Evolutionary conservation across 64 coral and sea anemone genomes (phyloP), one percentile per base, ranked within the genome.

Genomic region (Trachythela sp.): DNA sequence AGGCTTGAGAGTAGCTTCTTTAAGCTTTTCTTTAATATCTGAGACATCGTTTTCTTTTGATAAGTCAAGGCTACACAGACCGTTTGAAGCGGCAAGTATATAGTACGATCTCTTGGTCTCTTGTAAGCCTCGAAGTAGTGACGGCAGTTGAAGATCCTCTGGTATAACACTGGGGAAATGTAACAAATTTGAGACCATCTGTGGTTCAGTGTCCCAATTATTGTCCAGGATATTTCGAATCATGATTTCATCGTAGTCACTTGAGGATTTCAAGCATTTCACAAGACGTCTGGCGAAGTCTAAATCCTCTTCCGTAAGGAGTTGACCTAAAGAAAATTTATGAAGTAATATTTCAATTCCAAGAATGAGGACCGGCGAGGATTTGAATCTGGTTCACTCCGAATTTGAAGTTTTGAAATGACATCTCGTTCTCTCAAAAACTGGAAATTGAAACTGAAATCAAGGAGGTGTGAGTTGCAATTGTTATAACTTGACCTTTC

Each of bases 141-240:
- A 94, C 86, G 88, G 88, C 34, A 93, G 29, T 31, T 93, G 87
- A 49, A 93, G 54, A 18, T 99, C 96, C 86, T 86, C 83, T 8
- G 93, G 89, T 48, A 99, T 93, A 48, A 99, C 77, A 31, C 86
- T 94, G 20, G 96, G 96, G 76, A 94, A 94, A 58, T 99, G 96
- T 26, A 99, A 83, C 22, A 99, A 89, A 87, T 99, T 99, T 5
- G 96, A 99, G 10, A 99, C 93, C 96, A 99, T 99, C 41, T 93
- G 96, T 36, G 86, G 89, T 71, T 99, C 93, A 64, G 88, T 89
- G 41, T 93, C 88, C 96, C 96, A 99, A 84, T 99, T 99, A 89
- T 87, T 93, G 27, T 99, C 93, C 85, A 99, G 35, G 30, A 99
- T 92, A 59, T 95, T 99, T 31, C 9, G 87, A 22, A 99, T 86